Evolutionary conservation across 2,113 vertebrate genomes (phyloP).

Genomic region (Brachirus orientalis): DNA sequence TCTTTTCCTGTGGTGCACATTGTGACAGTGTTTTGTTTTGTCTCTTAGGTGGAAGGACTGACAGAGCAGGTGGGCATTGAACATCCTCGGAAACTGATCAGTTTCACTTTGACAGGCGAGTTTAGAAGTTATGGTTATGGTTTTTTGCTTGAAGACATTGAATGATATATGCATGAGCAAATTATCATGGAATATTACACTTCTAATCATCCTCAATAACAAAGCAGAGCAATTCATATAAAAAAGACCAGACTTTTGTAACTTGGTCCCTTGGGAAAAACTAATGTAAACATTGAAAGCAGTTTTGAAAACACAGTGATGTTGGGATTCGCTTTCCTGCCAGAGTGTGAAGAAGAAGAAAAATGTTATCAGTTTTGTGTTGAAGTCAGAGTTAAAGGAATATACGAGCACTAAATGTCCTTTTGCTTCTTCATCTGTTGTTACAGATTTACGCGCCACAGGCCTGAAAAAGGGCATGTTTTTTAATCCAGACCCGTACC

Average conservation of each 20-base stretch:
- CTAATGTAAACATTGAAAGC: neutral
- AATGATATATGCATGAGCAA: too few relatives aligned
- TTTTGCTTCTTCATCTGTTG: neutral
- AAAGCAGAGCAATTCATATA: too few relatives aligned
- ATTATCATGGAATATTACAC: neutral
- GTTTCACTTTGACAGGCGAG: constrained; percentile 95
- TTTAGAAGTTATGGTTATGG: neutral
- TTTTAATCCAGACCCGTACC: constrained; percentile 98
- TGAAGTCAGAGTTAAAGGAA: too few relatives aligned
- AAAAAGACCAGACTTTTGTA: too few relatives aligned
- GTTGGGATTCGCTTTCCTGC: neutral
- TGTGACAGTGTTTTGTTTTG: constrained; percentile 9
- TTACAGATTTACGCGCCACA: constrained; percentile 90
- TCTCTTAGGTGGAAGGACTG: constrained; percentile 86
- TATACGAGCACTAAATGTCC: too few relatives aligned
- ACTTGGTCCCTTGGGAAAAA: too few relatives aligned
- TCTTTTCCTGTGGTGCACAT: neutral
- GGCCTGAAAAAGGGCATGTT: constrained; percentile 99
- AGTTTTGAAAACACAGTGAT: neutral
- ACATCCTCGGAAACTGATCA: constrained; percentile 92
- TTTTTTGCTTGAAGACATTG: too few relatives aligned
- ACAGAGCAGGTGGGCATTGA: constrained; percentile 88
- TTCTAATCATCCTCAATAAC: too few relatives aligned
- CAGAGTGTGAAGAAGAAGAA: neutral
- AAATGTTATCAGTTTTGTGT: too few relatives aligned